Evolutionary conservation across 1,140 invertebrate genomes (phyloP), one percentile per base, ranked within the genome.

Genomic region (Brachionus angularis): DNA sequence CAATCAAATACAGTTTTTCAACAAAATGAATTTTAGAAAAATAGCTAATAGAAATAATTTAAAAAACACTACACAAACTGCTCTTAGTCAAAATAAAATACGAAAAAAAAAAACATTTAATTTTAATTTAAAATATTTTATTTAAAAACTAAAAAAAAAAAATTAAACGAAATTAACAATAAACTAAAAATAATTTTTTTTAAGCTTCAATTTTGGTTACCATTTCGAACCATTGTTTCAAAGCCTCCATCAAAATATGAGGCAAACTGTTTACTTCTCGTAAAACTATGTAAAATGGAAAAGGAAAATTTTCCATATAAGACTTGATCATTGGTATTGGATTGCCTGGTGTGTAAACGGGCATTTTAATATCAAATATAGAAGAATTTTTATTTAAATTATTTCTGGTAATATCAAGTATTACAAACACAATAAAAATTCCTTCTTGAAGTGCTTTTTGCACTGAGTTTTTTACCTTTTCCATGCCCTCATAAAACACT

Each of bases 201-300:
- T 31, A 53, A 31, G 50, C 36, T 5, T 67, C 39, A 33, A 18
- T 31, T 47, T 46, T 44, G 62, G 10, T 67, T 1, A 67, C 62
- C 42, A 67, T 46, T 31, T 67, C 42, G 10, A 67, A 67, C 62
- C 62, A 99, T 79, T 98, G 95, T 72, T 94, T 83, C 42, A 99
- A 83, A 1, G 95, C 94, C 81, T 98, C 95, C 76, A 93, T 91
- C 5, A 99, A 82, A 4, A 96, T 90, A 50, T 85, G 83, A 0
- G 96, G 95, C 64, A 99, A 81, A 31, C 87, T 86, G 72, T 88
- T 87, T 72, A 97, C 88, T 77, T 97, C 90, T 64, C 90, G 82
- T 5, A 98, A 84, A 74, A 98, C 90, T 23, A 98, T 85, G 79
- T 98, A 99, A 83, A 94, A 98, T n/a, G 94, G 93, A 78, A 99